These are phyloP conservation scores for Acromyrmex charruanus DNA, from an alignment of 1,140 invertebrate species.

Conservation along the genomic window DNA sequence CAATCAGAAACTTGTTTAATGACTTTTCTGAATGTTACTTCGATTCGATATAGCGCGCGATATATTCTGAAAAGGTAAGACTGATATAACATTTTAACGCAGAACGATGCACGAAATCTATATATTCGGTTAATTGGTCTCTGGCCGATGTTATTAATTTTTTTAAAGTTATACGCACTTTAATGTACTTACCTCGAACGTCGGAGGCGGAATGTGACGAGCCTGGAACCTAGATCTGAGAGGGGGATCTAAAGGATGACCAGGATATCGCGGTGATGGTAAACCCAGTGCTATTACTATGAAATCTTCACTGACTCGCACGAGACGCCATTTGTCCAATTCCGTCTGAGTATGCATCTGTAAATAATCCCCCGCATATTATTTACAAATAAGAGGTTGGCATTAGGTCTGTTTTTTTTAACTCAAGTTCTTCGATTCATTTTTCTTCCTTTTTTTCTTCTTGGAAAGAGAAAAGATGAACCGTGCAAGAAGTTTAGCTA, in stretches of 20 bases:
- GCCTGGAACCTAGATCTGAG: conserved; percentile 98
- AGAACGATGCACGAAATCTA: not conserved
- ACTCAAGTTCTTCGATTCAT: no score
- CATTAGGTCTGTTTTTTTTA: no score
- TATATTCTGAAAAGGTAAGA: not conserved
- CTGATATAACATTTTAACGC: not conserved
- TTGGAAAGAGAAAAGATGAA: no score
- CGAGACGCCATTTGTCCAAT: conserved; percentile 94
- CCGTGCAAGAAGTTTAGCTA: no score
- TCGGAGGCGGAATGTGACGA: conserved; percentile 90
- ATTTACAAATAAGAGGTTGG: not conserved
- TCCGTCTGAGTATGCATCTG: conserved; percentile 93
- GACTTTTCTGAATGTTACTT: conserved; percentile 36
- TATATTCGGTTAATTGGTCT: conserved; percentile 12
- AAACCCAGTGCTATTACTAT: conserved; percentile 96
- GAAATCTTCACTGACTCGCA: conserved; percentile 96
- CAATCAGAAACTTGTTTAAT: conserved; percentile 48
- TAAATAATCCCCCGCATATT: conserved; percentile 65
- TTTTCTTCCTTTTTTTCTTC: no score
- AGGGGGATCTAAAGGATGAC: conserved; percentile 98
- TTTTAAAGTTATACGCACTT: conserved; percentile 3
- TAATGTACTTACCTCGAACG: conserved; percentile 87
- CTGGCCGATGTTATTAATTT: conserved; percentile 6
- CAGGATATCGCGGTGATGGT: conserved; percentile 94
- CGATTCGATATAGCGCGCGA: no score